Base-by-base conservation (phyloP, 2,113 vertebrate species). In the Corythoichthys haematopterus region DNA sequence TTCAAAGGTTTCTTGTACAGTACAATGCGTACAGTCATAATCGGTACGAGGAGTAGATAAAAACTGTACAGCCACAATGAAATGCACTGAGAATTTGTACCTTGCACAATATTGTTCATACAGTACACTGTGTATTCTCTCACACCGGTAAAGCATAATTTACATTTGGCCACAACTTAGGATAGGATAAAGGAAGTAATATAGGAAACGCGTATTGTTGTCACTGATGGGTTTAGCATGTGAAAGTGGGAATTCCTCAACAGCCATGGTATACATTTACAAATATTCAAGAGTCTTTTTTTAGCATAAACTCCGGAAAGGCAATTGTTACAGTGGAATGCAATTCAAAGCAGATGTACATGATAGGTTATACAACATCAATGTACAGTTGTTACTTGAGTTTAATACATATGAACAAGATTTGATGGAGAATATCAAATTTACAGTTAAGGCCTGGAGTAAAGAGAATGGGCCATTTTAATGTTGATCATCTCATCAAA, bases 171-270 rank as follows among this genome's bases (percentile, higher is more conserved):
- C 74, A 77, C 71, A 81, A 8, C 46, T 12, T 14, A 70, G 58
- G 80, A 73, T 52, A 65, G 64, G 80, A 73, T 70, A 86, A 69
- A 78, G 77, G 77, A 84, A 84, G 82, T 78, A 53, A 82, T 84
- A 79, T 82, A 3, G 13, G 33, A 83, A 68, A 74, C 20, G 40
- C 68, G 68, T 80, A 14, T 28, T 78, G 83, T 84, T 85, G 69
- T 66, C 63, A 68, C 67, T 81, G 88, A 91, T 85, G 71, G 71
- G 14, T 84, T 77, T 80, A 83, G 70, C 78, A 83, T 87, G 86
- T 82, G 82, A 73, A 77, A 62, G 68, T 70, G 68, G 78, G 72
- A 63, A 68, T 81, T 81, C 68, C 65, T 64, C 60, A 33, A 71
- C 70, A 82, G 73, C 47, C 51, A 74, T 28, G 63, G 57, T 60